A percentile compares a stretch with the other conserved stretches of the same genome.
Conservation (phyloP, 1,140 invertebrate species). For the Pachyrhynchus sulphureomaculatus region DNA sequence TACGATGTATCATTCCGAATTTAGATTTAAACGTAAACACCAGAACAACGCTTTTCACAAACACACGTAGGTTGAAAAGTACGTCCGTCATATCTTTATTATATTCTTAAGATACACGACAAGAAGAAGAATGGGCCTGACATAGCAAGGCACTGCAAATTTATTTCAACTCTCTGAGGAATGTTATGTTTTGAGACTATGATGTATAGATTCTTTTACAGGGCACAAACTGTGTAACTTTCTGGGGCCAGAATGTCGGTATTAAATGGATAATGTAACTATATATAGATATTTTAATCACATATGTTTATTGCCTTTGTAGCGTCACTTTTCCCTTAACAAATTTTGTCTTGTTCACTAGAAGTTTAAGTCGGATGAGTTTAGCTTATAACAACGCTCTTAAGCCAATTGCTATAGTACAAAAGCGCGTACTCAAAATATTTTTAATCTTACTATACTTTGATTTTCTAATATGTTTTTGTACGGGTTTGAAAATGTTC, state of each 20-base stretch:
- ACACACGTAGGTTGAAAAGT: constrained; percentile 23
- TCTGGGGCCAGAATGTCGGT: not conserved
- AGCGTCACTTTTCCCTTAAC: too few relatives aligned
- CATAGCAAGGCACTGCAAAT: constrained; percentile 25
- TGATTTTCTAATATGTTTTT: too few relatives aligned
- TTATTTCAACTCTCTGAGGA: constrained; percentile 18
- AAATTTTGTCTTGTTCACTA: too few relatives aligned
- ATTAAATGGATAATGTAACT: constrained; percentile 3
- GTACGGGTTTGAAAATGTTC: too few relatives aligned
- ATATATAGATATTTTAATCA: too few relatives aligned
- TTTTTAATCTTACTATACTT: too few relatives aligned
- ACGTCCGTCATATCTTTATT: constrained; percentile 29
- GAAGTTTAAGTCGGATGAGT: too few relatives aligned
- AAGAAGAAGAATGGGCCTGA: constrained; percentile 29
- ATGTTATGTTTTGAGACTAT: constrained; percentile 18
- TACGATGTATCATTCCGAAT: not conserved
- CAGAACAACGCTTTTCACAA: constrained; percentile 8
- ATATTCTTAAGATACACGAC: constrained; percentile 26
- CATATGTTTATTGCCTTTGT: too few relatives aligned
- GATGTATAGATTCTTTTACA: constrained; percentile 17
- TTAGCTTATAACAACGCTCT: too few relatives aligned
- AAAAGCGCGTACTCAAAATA: too few relatives aligned
- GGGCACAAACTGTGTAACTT: too few relatives aligned
- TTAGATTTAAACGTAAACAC: constrained; percentile 17
- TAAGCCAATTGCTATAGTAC: too few relatives aligned